phyloP scores from a whole-genome alignment of 2,113 vertebrate species.

The Chloropsis cyanopogon region DNA sequence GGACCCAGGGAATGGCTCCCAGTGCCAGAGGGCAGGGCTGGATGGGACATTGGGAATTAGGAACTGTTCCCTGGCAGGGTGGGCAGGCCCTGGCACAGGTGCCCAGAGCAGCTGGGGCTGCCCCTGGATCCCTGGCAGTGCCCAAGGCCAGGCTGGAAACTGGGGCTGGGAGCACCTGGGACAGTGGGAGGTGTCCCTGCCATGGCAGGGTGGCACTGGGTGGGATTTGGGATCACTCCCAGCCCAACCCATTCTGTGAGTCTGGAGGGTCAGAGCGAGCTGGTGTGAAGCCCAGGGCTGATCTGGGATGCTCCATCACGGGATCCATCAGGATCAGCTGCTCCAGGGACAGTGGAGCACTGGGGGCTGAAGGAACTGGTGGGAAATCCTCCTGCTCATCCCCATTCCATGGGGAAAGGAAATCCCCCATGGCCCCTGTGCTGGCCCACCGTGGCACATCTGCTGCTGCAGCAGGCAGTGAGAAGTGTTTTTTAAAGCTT shows the following conservation, averaged over 20 bases:
- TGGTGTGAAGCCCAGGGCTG: accelerated
- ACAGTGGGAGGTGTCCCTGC: neutral
- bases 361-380: accelerated
- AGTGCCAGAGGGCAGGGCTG: neutral
- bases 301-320: accelerated
- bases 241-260: accelerated
- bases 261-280: neutral
- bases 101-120: neutral
- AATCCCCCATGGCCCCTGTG: neutral
- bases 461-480: neutral
- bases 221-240: accelerated
- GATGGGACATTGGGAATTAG: neutral
- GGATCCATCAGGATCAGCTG: neutral
- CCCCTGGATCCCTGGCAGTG: neutral
- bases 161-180: neutral
- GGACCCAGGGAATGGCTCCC: neutral
- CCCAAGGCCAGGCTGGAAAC: neutral
- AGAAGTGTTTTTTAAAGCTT: neutral
- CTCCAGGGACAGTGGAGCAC: accelerated
- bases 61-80: neutral
- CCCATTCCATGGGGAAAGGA: neutral
- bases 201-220: neutral
- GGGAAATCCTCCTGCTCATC: neutral
- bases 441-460: neutral
- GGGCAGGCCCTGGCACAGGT: neutral